Conservation (phyloP, 2,797 vertebrate genomes). For the Varecia variegata region DNA sequence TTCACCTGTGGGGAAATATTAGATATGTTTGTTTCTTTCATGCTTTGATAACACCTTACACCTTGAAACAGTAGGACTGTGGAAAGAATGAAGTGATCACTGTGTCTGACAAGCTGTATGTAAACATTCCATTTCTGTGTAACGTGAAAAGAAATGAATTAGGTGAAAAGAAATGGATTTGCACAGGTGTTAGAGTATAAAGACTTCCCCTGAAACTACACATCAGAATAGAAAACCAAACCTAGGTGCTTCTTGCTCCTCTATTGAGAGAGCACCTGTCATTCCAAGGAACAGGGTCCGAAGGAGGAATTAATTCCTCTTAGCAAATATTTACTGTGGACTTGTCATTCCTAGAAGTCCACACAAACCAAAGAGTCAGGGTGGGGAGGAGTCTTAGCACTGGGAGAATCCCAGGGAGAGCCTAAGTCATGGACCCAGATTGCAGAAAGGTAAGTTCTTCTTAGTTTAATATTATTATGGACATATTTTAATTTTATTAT, state of each 20-base stretch:
- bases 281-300: not conserved
- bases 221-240: not conserved
- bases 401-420: not conserved
- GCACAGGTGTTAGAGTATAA: conserved; percentile 8
- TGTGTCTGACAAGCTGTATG: not conserved
- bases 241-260: not conserved
- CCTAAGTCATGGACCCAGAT: not conserved
- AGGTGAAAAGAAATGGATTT: conserved; percentile 14
- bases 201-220: not conserved
- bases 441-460: not conserved
- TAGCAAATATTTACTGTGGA: not conserved
- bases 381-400: no score
- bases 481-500: not conserved
- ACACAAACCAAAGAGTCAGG: not conserved
- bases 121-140: conserved; percentile 1
- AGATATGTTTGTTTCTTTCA: not conserved
- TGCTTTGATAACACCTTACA: not conserved
- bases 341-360: not conserved
- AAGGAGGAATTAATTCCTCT: not conserved
- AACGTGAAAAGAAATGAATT: not conserved
- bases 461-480: not conserved
- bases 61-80: not conserved
- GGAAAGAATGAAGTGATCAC: not conserved
- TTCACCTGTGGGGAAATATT: not conserved
- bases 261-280: not conserved